Base-by-base conservation (phyloP, 1,140 invertebrate genomes). In the Tribolium castaneum region DNA sequence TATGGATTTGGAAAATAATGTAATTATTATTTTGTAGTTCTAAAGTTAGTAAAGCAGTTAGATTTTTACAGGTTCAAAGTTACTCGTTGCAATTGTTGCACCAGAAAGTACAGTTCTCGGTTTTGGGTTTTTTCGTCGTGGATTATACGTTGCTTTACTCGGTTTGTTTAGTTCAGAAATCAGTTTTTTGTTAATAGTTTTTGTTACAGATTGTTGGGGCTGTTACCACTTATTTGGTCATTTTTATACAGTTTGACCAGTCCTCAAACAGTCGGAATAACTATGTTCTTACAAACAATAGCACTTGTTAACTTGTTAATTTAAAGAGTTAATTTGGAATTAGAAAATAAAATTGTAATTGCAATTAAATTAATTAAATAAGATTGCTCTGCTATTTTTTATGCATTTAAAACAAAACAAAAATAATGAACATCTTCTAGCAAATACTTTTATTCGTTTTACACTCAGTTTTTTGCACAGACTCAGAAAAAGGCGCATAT, bases 81-180 rank as follows among this genome's bases (percentile, higher is more conserved):
- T 86, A 86, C 75, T 85, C 83, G 1, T 50, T 85, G 13, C 85
- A 86, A 80, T 80, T 86, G 80, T 74, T 84, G 12, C 84, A 86
- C 54, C 83, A 83, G 45, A 82, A 83, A 56, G 77, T 86, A 2
- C 75, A 86, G 56, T 86, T 86, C 78, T 82, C 84, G 7, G 85
- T 84, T 16, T 83, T 85, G 72, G 84, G 86, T 49, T 85, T 86
- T 70, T 86, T 86, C 49, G 78, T 80, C 6, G 77, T 86, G 12
- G 85, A 86, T 75, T 83, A 82, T 35, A 81, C 84, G 6, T 70
- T 86, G 34, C 6, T 85, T 10, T 83, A 84, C 56, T 83, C 84
- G 72, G 79, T 80, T 52, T 25, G 70, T 35, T 12, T 10, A 22
- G 30, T 59, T 59, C 25, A 59, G n/a, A 45, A 9, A 45, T 9